phyloP scores from a whole-genome alignment of 2,888 invertebrate genomes.

The Eustalomyia histrio region DNA sequence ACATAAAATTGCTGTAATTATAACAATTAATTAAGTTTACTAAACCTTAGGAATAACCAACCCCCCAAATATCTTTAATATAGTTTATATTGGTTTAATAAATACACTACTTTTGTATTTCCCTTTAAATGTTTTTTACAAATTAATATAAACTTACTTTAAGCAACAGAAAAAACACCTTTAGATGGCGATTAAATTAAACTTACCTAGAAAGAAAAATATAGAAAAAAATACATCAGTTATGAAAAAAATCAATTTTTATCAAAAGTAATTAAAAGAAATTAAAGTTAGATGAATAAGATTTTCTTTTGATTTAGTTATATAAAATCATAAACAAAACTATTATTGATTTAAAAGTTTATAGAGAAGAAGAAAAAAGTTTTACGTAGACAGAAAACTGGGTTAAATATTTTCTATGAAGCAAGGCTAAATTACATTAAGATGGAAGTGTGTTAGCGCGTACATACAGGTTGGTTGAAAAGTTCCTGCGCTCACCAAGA shows the following conservation, averaged over 20 bases:
- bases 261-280: conserved; percentile 59
- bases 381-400: conserved; percentile 49
- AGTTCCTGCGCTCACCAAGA: no score
- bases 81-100: no score
- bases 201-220: not conserved
- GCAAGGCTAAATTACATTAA: conserved; percentile 53
- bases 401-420: conserved; percentile 51
- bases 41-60: no score
- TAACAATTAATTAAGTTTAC: no score
- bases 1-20: no score
- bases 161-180: no score
- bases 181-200: not conserved
- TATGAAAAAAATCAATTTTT: conserved; percentile 44
- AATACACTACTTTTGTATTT: no score
- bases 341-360: conserved; percentile 51
- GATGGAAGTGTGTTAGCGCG: conserved; percentile 11
- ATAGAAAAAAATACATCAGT: conserved; percentile 41
- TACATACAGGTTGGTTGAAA: conserved; percentile 28
- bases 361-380: not conserved
- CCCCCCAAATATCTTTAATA: no score
- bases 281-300: conserved; percentile 47
- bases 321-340: conserved; percentile 29
- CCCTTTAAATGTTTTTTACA: no score
- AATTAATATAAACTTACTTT: no score
- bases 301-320: conserved; percentile 4